These are phyloP conservation scores for Chiridota heheva DNA, from an alignment of 35 echinoderm and acorn worm species.

Conservation along the genomic window DNA sequence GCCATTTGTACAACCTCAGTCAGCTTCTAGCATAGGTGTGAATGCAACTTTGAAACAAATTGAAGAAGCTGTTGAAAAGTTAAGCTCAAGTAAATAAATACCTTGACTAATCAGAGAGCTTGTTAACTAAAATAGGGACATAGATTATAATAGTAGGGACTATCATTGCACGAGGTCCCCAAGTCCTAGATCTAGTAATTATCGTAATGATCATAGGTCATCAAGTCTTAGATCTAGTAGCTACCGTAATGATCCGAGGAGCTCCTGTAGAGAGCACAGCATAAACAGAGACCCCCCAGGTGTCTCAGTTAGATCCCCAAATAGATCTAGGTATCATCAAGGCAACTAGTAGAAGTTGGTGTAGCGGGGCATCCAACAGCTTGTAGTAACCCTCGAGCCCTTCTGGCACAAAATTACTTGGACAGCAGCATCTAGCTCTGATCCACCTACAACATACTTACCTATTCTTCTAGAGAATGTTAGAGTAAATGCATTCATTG, in stretches of 20 bases:
- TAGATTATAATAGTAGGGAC: no score
- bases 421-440: background rate
- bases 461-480: background rate
- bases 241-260: background rate
- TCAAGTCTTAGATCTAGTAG: background rate
- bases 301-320: background rate
- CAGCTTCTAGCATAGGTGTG: background rate
- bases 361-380: background rate
- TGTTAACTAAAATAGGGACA: no score
- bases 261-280: background rate
- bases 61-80: background rate
- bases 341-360: background rate
- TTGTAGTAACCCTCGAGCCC: background rate
- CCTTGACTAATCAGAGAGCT: no score
- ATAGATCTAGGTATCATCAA: background rate
- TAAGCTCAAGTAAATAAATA: no score
- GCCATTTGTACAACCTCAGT: background rate
- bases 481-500: background rate
- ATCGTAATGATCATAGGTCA: no score
- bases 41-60: background rate
- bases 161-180: background rate
- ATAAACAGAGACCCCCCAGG: background rate
- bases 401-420: no score
- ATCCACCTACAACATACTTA: background rate
- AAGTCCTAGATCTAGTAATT: background rate